Conservation (phyloP, 2,797 vertebrate species). For the Gallinago nigripennis region DNA sequence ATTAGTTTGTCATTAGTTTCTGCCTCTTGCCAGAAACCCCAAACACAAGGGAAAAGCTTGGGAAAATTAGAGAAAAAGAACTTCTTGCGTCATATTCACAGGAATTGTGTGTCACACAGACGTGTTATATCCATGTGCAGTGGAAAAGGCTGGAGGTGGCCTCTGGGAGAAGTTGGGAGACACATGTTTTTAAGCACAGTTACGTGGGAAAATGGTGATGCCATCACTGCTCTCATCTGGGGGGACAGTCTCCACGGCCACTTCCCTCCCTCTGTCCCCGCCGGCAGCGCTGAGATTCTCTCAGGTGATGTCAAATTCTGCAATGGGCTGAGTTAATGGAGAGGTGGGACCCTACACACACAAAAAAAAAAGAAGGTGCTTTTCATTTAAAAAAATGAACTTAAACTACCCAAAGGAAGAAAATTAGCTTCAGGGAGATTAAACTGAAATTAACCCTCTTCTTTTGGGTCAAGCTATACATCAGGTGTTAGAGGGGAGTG, state of each 20-base stretch:
- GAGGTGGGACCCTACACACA: background rate
- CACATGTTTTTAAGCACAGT: background rate
- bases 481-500: background rate
- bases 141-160: background rate
- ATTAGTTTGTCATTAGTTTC: background rate
- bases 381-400: background rate
- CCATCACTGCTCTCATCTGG: background rate
- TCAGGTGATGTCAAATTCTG: background rate
- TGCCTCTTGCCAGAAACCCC: background rate
- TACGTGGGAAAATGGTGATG: background rate
- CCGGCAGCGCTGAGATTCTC: background rate
- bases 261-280: accelerated
- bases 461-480: background rate
- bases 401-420: background rate
- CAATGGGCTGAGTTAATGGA: background rate
- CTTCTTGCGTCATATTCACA: background rate
- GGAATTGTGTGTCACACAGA: background rate
- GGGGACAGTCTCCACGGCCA: background rate
- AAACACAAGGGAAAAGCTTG: background rate
- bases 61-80: accelerated
- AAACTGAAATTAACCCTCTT: background rate
- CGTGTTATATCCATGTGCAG: accelerated
- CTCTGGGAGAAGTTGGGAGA: background rate
- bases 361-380: background rate
- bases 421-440: background rate